phyloP scores from a whole-genome alignment of 2,888 invertebrate genomes.

The Dendrolimus houi region DNA sequence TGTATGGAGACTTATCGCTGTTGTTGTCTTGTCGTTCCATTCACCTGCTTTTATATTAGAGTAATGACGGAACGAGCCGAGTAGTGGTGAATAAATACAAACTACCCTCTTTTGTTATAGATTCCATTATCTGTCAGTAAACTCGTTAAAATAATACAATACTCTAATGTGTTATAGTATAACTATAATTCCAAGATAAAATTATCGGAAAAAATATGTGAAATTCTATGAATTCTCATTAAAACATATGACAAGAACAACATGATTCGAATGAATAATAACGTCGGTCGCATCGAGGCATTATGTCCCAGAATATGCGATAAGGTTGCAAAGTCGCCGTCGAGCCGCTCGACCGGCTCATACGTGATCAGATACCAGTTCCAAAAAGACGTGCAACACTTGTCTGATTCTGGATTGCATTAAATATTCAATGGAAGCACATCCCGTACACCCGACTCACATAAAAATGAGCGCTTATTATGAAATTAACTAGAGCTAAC shows the following conservation, averaged over 20 bases:
- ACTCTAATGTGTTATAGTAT: too few species aligned
- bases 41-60: too few species aligned
- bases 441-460: constrained; percentile 49
- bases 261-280: constrained; percentile 34
- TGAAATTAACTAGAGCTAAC: constrained; percentile 67
- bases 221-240: background rate
- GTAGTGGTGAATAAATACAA: too few species aligned
- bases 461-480: constrained; percentile 74
- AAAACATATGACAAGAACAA: constrained; percentile 17
- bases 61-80: too few species aligned
- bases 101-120: too few species aligned
- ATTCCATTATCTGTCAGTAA: too few species aligned
- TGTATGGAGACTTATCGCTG: too few species aligned
- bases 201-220: too few species aligned
- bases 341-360: constrained; percentile 11
- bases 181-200: too few species aligned
- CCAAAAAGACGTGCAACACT: constrained; percentile 10
- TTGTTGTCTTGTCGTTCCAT: too few species aligned
- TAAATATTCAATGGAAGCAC: constrained; percentile 61
- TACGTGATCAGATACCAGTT: constrained; percentile 35
- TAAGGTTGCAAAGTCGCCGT: constrained; percentile 43
- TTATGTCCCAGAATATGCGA: constrained; percentile 59
- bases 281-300: constrained; percentile 46
- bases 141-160: too few species aligned
- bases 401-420: constrained; percentile 50